These are phyloP conservation scores for Thereva unica DNA, from an alignment of 2,888 invertebrate species.

Conservation along the genomic window DNA sequence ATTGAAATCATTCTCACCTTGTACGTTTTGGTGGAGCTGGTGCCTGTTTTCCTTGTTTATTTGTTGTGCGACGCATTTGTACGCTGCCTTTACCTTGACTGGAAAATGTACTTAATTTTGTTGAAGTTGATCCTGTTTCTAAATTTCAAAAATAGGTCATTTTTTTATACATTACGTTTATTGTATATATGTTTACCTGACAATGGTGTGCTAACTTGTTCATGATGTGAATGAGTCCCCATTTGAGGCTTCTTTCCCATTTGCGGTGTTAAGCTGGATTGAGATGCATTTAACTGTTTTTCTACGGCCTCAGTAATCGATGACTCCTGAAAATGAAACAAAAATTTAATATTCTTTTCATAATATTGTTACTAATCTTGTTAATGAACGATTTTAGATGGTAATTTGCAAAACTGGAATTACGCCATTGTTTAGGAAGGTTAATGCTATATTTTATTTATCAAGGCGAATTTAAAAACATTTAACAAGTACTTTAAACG, in stretches of 20 bases:
- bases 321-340: slow-evolving; percentile 59
- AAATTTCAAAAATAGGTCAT: slow-evolving; percentile 32
- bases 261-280: slow-evolving; percentile 59
- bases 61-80: slow-evolving; percentile 83
- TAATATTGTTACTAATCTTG: too few relatives aligned
- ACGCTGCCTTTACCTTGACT: slow-evolving; percentile 68
- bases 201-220: slow-evolving; percentile 55
- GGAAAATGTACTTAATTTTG: slow-evolving; percentile 68
- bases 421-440: too few relatives aligned
- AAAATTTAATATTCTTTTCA: too few relatives aligned
- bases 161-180: slow-evolving; percentile 12
- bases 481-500: too few relatives aligned
- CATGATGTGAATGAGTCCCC: slow-evolving; percentile 49
- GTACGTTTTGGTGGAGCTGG: slow-evolving; percentile 96
- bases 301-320: slow-evolving; percentile 79
- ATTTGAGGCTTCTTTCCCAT: slow-evolving; percentile 56
- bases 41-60: slow-evolving; percentile 89
- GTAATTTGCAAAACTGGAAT: too few relatives aligned
- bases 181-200: slow-evolving; percentile 49
- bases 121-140: slow-evolving; percentile 61
- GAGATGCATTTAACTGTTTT: slow-evolving; percentile 83
- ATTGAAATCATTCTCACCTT: slow-evolving; percentile 63
- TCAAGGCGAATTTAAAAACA: too few relatives aligned
- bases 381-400: too few relatives aligned
- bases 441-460: too few relatives aligned